Evolutionary conservation across 2,888 invertebrate species (phyloP).

Genomic region (Scaeva pyrastri): DNA sequence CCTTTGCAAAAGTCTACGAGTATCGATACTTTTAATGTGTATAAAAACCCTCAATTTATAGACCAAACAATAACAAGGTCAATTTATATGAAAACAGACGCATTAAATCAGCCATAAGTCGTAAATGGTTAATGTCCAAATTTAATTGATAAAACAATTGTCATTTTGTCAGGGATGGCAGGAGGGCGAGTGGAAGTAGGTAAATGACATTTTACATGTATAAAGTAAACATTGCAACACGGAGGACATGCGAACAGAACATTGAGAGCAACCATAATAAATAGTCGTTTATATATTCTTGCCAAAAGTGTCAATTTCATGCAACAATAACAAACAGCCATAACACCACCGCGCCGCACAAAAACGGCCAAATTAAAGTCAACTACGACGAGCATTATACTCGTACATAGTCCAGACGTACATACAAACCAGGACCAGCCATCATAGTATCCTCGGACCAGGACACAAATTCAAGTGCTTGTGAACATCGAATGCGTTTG

Average conservation of each 20-base stretch:
- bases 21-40: background rate
- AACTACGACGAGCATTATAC: too few species aligned
- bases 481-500: constrained; percentile 17
- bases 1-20: too few species aligned
- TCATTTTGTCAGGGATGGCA: background rate
- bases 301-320: constrained; percentile 15
- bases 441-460: constrained; percentile 20
- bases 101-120: background rate
- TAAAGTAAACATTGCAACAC: constrained; percentile 37
- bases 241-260: constrained; percentile 25
- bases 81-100: constrained; percentile 5
- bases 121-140: constrained; percentile 8
- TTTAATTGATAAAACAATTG: constrained; percentile 35
- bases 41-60: background rate
- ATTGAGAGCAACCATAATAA: constrained; percentile 36
- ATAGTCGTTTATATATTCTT: constrained; percentile 18
- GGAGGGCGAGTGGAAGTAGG: background rate
- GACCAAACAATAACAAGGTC: constrained; percentile 43
- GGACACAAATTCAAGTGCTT: constrained; percentile 17
- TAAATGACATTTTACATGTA: background rate
- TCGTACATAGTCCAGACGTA: background rate
- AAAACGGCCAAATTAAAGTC: background rate
- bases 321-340: constrained; percentile 17
- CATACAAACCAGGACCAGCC: background rate
- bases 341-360: background rate